phyloP scores from a whole-genome alignment of 2,797 vertebrate genomes.

The Sebastolobus altivelis region DNA sequence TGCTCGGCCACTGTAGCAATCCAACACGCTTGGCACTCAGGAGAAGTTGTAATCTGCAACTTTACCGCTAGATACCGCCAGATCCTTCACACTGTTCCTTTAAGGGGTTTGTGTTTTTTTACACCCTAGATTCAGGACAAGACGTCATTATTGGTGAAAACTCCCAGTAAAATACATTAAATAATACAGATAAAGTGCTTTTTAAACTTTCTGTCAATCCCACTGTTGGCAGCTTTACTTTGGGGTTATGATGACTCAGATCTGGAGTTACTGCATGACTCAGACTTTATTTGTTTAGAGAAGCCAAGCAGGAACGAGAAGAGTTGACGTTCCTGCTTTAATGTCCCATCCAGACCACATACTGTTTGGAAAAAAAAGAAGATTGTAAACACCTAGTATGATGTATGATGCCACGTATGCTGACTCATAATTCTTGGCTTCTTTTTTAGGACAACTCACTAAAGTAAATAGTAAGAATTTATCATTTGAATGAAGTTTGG shows the following conservation, averaged over 20 bases:
- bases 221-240: slow-evolving; percentile 14
- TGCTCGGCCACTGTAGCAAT: too few species aligned
- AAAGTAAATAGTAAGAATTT: neutral
- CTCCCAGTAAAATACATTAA: neutral
- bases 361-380: slow-evolving; percentile 34
- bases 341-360: slow-evolving; percentile 56
- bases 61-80: too few species aligned
- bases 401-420: neutral
- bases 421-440: neutral
- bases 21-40: too few species aligned
- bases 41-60: too few species aligned
- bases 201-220: neutral
- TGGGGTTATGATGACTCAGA: slow-evolving; percentile 13
- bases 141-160: neutral
- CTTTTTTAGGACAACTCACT: neutral
- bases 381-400: slow-evolving; percentile 23
- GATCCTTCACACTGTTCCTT: too few species aligned
- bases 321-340: slow-evolving; percentile 34
- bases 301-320: slow-evolving; percentile 33
- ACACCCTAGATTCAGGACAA: neutral
- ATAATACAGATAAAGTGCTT: slow-evolving; percentile 8
- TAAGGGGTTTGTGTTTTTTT: too few species aligned
- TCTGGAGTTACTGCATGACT: slow-evolving; percentile 38
- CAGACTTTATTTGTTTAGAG: slow-evolving; percentile 45
- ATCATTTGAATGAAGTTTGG: slow-evolving; percentile 13